These are phyloP conservation scores for Amphipoea lucens DNA, from an alignment of 2,888 invertebrate genomes.

Conservation along the genomic window DNA sequence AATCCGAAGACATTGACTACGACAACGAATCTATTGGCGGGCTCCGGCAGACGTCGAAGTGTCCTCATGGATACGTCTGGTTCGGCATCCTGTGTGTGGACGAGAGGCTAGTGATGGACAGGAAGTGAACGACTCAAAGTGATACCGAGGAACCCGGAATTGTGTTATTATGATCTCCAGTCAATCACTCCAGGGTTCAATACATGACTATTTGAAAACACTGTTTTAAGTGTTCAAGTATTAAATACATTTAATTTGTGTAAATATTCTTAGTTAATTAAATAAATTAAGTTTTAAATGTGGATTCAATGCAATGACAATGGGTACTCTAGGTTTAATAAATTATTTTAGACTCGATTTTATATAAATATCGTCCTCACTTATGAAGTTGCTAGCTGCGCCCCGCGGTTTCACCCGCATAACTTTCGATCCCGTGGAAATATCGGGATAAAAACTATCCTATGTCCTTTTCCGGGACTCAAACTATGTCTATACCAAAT, in stretches of 20 bases:
- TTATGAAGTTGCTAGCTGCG: no score
- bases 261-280: constrained; percentile 15
- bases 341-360: no score
- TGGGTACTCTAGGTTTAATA: no score
- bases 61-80: constrained; percentile 40
- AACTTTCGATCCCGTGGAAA: no score
- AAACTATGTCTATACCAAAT: no score
- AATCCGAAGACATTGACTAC: constrained; percentile 1
- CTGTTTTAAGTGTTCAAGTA: constrained; percentile 61
- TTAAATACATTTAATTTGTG: constrained; percentile 51
- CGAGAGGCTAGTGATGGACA: constrained; percentile 10
- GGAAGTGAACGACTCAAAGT: constrained; percentile 31
- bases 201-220: constrained; percentile 24
- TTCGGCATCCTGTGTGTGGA: constrained; percentile 41
- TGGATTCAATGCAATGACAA: constrained; percentile 8
- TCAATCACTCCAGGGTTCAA: constrained; percentile 5
- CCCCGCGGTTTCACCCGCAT: no score
- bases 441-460: no score
- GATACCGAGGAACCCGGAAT: background rate
- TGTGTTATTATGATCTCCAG: constrained; percentile 13
- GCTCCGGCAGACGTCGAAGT: constrained; percentile 12
- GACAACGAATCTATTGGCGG: background rate
- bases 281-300: constrained; percentile 12
- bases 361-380: constrained; percentile 13
- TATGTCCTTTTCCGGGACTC: no score